Evolutionary conservation across 1,140 invertebrate species (phyloP).

Genomic region (Monomorium pharaonis): DNA sequence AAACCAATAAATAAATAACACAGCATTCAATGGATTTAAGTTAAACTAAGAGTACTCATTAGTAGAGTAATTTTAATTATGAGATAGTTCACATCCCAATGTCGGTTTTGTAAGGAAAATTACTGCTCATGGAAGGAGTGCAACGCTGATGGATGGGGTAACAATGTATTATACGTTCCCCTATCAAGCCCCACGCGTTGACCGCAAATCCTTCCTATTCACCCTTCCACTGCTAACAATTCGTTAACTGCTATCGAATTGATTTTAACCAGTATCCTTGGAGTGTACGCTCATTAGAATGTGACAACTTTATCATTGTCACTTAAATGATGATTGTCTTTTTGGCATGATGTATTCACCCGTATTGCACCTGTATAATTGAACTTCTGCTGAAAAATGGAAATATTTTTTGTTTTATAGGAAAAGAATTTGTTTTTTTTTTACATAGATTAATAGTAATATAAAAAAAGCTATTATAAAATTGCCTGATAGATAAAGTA

Average conservation of each 20-base stretch:
- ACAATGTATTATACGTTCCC: conserved; percentile 83
- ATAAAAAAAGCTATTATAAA: too few relatives aligned
- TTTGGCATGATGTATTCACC: neutral
- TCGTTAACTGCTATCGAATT: conserved; percentile 83
- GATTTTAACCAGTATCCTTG: conserved; percentile 71
- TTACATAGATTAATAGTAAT: too few relatives aligned
- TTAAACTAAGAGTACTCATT: neutral
- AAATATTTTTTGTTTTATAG: too few relatives aligned
- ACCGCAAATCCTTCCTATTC: conserved; percentile 79
- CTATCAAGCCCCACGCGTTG: conserved; percentile 75
- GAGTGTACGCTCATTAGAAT: conserved; percentile 56
- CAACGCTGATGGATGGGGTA: conserved; percentile 77
- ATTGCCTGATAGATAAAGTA: too few relatives aligned
- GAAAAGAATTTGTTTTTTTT: too few relatives aligned
- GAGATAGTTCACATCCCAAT: conserved; percentile 77
- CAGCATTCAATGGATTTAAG: neutral
- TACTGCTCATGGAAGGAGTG: conserved; percentile 70
- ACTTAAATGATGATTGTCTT: conserved; percentile 13
- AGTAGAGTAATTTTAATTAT: conserved; percentile 81
- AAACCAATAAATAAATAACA: neutral
- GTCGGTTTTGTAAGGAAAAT: conserved; percentile 73
- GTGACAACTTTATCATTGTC: conserved; percentile 7
- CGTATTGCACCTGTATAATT: neutral
- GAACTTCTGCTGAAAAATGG: too few relatives aligned
- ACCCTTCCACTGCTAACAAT: conserved; percentile 76